These are phyloP conservation scores for Sander vitreus DNA, from an alignment of 2,113 vertebrate species.

Conservation along the genomic window DNA sequence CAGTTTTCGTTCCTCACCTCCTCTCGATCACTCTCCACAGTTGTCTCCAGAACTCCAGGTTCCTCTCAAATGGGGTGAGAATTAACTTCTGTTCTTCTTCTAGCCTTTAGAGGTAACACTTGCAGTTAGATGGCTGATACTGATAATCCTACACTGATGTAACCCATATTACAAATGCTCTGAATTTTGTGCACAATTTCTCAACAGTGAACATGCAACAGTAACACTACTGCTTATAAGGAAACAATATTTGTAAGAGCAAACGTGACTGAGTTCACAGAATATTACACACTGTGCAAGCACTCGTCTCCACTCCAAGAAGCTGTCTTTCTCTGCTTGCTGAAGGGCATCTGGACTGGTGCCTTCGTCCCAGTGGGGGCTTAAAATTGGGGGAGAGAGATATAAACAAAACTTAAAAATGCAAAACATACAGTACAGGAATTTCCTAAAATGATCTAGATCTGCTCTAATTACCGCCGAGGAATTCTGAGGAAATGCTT, in stretches of 20 bases:
- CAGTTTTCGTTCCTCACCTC: conserved; percentile 82
- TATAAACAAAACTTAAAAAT: background rate
- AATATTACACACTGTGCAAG: conserved; percentile 86
- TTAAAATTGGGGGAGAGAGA: conserved; percentile 55
- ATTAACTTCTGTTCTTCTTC: conserved; percentile 96
- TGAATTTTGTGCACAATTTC: background rate
- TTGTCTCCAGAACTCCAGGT: conserved; percentile 98
- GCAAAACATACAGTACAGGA: background rate
- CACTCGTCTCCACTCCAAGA: conserved; percentile 93
- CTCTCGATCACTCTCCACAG: conserved; percentile 99
- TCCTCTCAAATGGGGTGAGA: conserved; percentile 96
- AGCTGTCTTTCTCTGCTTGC: conserved; percentile 91
- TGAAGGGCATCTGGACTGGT: conserved; percentile 91
- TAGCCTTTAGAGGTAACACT: conserved; percentile 81
- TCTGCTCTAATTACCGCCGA: conserved; percentile 82
- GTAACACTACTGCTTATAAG: background rate
- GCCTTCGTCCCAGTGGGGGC: conserved; percentile 91
- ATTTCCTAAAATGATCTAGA: rapidly evolving
- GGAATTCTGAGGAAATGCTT: conserved; percentile 91
- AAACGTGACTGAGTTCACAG: background rate
- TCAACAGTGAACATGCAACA: background rate
- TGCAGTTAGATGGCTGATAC: background rate
- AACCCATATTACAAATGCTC: background rate
- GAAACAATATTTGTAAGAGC: background rate
- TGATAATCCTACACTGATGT: background rate